These are phyloP conservation scores for Procavia capensis DNA, from an alignment of 2,113 vertebrate genomes.

Conservation along the genomic window DNA sequence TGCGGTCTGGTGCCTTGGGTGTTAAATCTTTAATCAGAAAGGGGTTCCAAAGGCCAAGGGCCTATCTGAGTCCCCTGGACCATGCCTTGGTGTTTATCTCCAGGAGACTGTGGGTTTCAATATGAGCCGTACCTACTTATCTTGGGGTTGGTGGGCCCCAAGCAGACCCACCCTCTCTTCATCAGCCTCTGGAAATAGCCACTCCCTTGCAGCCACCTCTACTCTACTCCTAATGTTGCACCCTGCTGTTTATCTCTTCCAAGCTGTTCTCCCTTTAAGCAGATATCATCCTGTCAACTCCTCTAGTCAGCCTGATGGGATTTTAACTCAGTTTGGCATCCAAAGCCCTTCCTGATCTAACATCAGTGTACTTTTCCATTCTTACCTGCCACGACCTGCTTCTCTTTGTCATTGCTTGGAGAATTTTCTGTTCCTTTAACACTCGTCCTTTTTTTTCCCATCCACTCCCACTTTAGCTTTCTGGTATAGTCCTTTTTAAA, in stretches of 20 bases:
- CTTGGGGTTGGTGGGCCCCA: background rate
- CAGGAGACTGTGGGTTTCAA: background rate
- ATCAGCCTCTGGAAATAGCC: background rate
- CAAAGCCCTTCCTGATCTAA: background rate
- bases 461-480: background rate
- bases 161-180: background rate
- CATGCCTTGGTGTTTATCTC: background rate
- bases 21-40: background rate
- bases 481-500: background rate
- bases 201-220: background rate
- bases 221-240: background rate
- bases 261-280: background rate
- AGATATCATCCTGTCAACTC: background rate
- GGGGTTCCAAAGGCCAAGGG: background rate
- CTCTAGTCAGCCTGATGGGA: background rate
- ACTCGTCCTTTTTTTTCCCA: background rate
- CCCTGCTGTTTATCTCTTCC: background rate
- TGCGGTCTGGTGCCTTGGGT: background rate
- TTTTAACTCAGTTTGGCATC: background rate
- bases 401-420: background rate
- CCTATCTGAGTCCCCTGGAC: background rate
- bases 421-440: background rate
- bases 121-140: slow-evolving; percentile 9
- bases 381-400: background rate
- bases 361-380: background rate